Conservation (phyloP, 2,888 invertebrate species). For the Rotaria macrura region DNA sequence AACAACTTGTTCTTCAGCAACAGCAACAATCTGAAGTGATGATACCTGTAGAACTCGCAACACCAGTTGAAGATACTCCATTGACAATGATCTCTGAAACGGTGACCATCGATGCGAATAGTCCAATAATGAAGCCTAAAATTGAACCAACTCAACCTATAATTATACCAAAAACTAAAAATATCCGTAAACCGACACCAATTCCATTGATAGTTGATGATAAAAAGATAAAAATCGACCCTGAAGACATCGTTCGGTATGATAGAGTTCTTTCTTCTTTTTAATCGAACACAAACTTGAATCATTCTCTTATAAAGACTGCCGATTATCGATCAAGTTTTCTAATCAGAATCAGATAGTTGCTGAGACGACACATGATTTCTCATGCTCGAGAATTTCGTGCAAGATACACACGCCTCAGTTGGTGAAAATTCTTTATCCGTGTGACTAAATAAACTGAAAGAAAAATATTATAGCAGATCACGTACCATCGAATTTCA, state of each 20-base stretch:
- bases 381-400: too few species aligned
- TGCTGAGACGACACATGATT: too few species aligned
- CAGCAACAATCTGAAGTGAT: neutral
- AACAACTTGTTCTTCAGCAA: neutral
- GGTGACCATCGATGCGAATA: neutral
- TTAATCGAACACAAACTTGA: too few species aligned
- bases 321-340: too few species aligned
- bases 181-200: neutral
- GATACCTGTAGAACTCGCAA: neutral
- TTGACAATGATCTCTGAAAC: neutral
- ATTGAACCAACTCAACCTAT: neutral
- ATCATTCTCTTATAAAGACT: too few species aligned
- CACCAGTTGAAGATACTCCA: neutral
- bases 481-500: too few species aligned
- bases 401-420: too few species aligned
- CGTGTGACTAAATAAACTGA: too few species aligned
- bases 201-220: neutral
- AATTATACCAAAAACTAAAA: neutral
- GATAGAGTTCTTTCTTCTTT: too few species aligned
- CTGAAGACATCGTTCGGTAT: neutral
- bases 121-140: neutral
- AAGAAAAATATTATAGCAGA: too few species aligned
- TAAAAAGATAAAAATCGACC: neutral
- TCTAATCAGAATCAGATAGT: too few species aligned
- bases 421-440: too few species aligned